phyloP scores from a whole-genome alignment of 2,888 invertebrate genomes.

The Ernsta delagoae region DNA sequence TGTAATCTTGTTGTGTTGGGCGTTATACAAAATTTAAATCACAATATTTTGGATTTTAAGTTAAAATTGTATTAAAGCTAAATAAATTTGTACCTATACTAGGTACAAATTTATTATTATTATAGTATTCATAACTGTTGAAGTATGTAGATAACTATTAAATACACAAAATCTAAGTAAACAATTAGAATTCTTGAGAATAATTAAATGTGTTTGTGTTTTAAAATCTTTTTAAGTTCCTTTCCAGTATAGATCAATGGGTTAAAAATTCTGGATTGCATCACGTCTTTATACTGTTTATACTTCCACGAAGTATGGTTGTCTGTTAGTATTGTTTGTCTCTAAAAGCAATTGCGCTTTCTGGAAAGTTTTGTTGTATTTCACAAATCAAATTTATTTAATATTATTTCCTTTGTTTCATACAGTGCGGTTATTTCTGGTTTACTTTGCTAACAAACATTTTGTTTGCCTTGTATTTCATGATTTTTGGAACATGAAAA shows the following conservation, averaged over 20 bases:
- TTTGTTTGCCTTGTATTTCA: neutral
- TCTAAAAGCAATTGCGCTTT: neutral
- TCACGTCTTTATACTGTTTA: constrained; percentile 4
- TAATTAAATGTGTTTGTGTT: neutral
- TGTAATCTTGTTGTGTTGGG: neutral
- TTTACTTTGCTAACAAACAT: neutral
- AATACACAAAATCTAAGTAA: no score
- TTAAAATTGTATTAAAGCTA: no score
- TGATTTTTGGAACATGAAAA: neutral
- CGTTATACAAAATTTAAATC: no score
- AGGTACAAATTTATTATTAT: no score
- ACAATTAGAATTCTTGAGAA: no score
- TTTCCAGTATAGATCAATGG: neutral
- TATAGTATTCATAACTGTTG: no score
- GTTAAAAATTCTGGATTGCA: neutral
- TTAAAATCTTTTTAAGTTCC: neutral
- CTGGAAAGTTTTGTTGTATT: neutral
- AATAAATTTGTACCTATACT: no score
- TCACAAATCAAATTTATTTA: neutral
- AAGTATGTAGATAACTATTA: no score
- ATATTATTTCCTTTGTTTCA: neutral
- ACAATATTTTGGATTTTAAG: no score
- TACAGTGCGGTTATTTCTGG: neutral
- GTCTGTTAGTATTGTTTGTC: neutral
- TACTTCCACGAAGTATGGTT: neutral